Conservation (phyloP, 2,113 vertebrate species). For the human (Homo sapiens) region DNA sequence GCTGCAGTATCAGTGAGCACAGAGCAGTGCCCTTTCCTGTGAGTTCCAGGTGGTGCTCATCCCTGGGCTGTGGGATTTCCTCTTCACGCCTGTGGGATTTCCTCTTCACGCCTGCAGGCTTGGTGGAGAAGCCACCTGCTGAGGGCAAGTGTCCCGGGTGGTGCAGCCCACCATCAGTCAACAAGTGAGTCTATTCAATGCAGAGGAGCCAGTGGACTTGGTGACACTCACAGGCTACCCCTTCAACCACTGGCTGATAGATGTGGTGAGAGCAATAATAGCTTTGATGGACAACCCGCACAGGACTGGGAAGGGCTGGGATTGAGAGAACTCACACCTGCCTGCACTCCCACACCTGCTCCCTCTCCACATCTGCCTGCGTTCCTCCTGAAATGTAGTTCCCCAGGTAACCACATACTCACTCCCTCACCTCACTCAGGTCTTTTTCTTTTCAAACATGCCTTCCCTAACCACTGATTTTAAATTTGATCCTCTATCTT, state of each 20-base stretch:
- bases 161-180: neutral
- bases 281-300: neutral
- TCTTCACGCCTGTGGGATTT: neutral
- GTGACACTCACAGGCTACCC: neutral
- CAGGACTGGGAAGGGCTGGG: neutral
- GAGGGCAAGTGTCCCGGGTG: neutral
- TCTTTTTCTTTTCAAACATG: neutral
- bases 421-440: neutral
- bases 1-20: neutral
- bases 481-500: neutral
- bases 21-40: accelerated
- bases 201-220: neutral
- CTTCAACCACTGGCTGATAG: neutral
- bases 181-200: too few relatives aligned
- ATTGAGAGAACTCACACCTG: neutral
- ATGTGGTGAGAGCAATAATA: neutral
- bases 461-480: neutral
- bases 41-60: neutral
- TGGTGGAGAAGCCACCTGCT: neutral
- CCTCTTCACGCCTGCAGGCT: neutral
- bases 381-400: neutral
- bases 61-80: too few relatives aligned
- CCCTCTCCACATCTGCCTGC: neutral
- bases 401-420: neutral
- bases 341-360: neutral